Base-by-base conservation (phyloP, 2,888 invertebrate genomes). In the Tricholauxania praeusta region DNA sequence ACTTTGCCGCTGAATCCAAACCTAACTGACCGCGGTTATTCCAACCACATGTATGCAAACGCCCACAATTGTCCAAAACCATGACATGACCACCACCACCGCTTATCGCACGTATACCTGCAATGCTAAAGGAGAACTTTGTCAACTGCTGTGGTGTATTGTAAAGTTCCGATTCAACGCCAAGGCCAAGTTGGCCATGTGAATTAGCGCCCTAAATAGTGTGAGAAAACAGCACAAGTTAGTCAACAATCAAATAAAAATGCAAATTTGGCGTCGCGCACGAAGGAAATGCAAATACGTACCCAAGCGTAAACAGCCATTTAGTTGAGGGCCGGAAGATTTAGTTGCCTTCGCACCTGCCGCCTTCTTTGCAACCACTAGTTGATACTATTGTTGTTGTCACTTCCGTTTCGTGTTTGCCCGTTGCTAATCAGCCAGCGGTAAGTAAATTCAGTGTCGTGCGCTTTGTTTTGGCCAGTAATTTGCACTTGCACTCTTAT, bases 1-100 rank as follows among this genome's bases (percentile, higher is more conserved):
- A 84, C 49, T 83, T 83, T 64, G 81, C 81, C 0, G 76, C 74
- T 0, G 81, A 81, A 64, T 84, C 80, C 52, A 88, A 82, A 10
- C 92, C 94, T 75, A 93, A 83, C 85, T 95, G 95, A 0, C 92
- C 91, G 80, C 91, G 92, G 78, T 90, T 90, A 84, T 95, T 95
- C 92, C 93, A 93, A 8, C 95, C 95, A 83, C 94, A 94, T 60
- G 92, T 90, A 82, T 91, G 94, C 14, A 95, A 88, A 73, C 89
- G 89, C n/a, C 94, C 94, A 73, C 89, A 88, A 59, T 87, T 87
- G 79, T 93, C 92, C 74, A 94, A 84, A 53, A 94, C 87, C 32
- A 95, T 86, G 3, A 93, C 91, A 84, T 95, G 95, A 0, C 93
- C 94, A 17, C 93, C 95, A 72, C 95, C 95, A 73, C 94, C 94